Evolutionary conservation across 2,888 invertebrate species (phyloP), one percentile per base, ranked within the genome.

Genomic region (Macrophya annulata): DNA sequence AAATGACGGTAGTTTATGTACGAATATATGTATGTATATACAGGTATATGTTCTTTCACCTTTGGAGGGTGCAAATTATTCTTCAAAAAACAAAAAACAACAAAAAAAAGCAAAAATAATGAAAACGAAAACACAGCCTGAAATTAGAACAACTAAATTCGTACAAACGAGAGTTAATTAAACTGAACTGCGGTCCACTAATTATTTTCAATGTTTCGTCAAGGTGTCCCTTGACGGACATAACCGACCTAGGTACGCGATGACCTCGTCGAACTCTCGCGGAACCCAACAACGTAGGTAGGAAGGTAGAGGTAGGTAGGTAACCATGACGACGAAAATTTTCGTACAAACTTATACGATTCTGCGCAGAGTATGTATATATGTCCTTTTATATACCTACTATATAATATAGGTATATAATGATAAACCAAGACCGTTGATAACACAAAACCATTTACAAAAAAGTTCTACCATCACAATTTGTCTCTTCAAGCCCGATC

Each of bases 131-230:
- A 1, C 68, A 3, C 12, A 40, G 40, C n/a, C 21, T 10, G 48
- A 76, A 48, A 76, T 48, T 76, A 48, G 15, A 25, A 55, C 55
- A 17, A 55, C n/a, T 31, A 31, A 31, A 31, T 55, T 8, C 55
- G 55, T 17, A 4, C 12, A 55, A 12, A 48, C n/a, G 45, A 48
- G 71, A 43, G 48, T 21, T 76, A 76, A 76, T 76, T 76, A 76
- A 76, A 76, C 76, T 17, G 76, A 71, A 71, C 71, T 71, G 76
- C n/a, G 76, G 76, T 76, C 8, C 48, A n/a, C 76, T 76, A 76
- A 76, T 76, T 76, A 76, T 76, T 76, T 76, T 48, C 76, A 76
- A 76, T 76, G 76, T 76, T 76, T 76, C 48, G 76, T 74, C 74
- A 12, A 74, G 31, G 74, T 48, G 76, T 76, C 76, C 76, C 76